Evolutionary conservation across 2,888 invertebrate species (phyloP), one percentile per base, ranked within the genome.

Genomic region (Liodrosophila aerea): DNA sequence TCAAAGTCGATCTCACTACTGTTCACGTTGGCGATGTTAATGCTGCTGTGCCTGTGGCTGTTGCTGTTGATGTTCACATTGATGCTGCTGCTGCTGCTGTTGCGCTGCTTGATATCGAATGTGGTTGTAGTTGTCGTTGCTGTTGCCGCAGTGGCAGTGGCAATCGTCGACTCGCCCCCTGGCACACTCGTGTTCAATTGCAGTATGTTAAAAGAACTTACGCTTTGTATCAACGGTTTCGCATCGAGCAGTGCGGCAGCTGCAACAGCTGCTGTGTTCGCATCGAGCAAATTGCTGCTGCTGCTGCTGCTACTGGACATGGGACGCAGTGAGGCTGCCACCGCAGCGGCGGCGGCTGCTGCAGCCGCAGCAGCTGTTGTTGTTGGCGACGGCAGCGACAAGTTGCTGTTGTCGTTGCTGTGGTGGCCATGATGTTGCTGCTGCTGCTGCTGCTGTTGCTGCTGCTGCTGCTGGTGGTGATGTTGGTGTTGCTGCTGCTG

Each of bases 331-430:
- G 22, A 22, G 22, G 77, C 76, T 0, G 83, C 39, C 9, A 29
- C 29, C 8, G 29, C 77, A 2, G 85, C 87, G 11, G 82, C 76
- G 7, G 84, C 83, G 15, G 66, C 76, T 3, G 81, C 76, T 1
- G 84, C 77, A 0, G 81, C 76, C 27, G 76, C 86, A 16, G 82
- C 86, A 22, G 63, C 75, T 37, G 64, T 73, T 12, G 85, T 87
- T 54, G 84, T 94, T 0, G 96, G 96, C 39, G 95, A 95, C 0
- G 96, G 96, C 65, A 96, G 90, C 39, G 95, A 95, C 84, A 96
- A 94, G 36, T 93, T 92, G 78, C 95, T 94, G 50, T 95, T 95
- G 69, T 88, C 87, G 56, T 85, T 86, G 81, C 70, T 60, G 27
- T 56, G 51, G 18, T 66, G 62, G 86, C 47, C 69, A 1, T 62